Evolutionary conservation across 2,113 vertebrate species (phyloP), one percentile per base, ranked within the genome.

Genomic region (Shinisaurus crocodilurus): DNA sequence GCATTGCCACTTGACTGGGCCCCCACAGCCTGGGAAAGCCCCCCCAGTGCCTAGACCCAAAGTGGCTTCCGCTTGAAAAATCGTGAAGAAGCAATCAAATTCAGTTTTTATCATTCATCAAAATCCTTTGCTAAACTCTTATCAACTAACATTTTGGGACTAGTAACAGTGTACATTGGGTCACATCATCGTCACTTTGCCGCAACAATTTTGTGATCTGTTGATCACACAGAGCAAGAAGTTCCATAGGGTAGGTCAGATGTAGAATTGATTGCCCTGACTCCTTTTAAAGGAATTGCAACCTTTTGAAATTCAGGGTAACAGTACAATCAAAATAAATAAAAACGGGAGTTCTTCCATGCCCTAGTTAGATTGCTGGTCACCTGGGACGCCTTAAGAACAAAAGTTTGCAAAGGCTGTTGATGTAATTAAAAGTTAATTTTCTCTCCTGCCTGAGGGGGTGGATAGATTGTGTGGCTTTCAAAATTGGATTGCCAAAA

Each of bases 341-440:
- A 80, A 67, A 80, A 65, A 63, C 48, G 34, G 63, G 45, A 57
- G 23, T 70, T 40, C 34, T 70, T 57, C 45, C 34, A 57, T 82
- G 48, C 7, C 77, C n/a, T 54, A 82, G n/a, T 88, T 70, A 80
- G 65, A 65, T 69, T 67, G 45, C 45, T 81, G 45, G 25, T 70
- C n/a, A 72, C 48, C 32, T 88, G 34, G 37, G 43, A 40, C 81
- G 45, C 45, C n/a, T 69, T 54, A 81, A 72, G 65, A 81, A 82
- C 65, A 88, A 82, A n/a, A 81, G 60, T 43, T 69, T 69, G 32
- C 77, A 54, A 88, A 72, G 23, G 50, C 34, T 88, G 76, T 69
- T 80, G 32, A 69, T 81, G 65, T 88, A 69, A 81, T 81, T 88
- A 88, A 88, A 81, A 88, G 76, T 81, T 88, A 63, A 82, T 88